Percentiles rank a stretch among this genome's conserved stretches.
Evolutionary conservation across 2,113 vertebrate genomes (phyloP).

Genomic region (Pollachius pollachius): DNA sequence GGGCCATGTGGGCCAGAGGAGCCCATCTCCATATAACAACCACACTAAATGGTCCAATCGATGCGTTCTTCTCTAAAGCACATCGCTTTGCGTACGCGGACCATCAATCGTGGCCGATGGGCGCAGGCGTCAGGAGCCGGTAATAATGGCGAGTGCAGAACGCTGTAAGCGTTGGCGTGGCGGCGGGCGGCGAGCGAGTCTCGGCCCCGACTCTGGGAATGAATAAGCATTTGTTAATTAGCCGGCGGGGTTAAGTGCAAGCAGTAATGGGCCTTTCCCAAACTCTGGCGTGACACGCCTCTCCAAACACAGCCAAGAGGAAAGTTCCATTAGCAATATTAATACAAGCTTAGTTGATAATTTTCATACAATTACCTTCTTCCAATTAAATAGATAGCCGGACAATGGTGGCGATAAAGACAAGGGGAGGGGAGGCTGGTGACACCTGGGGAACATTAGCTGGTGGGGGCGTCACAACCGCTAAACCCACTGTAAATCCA

Average conservation of each 20-base stretch:
- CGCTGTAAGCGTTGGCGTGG: constrained; percentile 82
- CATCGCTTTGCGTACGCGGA: constrained; percentile 55
- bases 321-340: constrained; percentile 99
- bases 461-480: constrained; percentile 87
- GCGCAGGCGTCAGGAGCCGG: constrained; percentile 34
- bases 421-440: constrained; percentile 89
- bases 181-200: constrained; percentile 80
- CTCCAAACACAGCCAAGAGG: constrained; percentile 99
- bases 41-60: constrained; percentile 47
- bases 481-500: constrained; percentile 95
- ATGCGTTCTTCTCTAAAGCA: constrained; percentile 55
- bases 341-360: constrained; percentile 99
- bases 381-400: constrained; percentile 99
- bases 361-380: constrained; percentile 99
- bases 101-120: constrained; percentile 64
- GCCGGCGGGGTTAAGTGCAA: constrained; percentile 99
- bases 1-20: constrained; percentile 37
- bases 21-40: constrained; percentile 59
- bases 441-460: constrained; percentile 94
- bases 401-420: constrained; percentile 99
- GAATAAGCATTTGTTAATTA: constrained; percentile 99
- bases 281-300: constrained; percentile 95
- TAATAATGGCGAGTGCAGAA: constrained; percentile 90
- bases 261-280: constrained; percentile 97
- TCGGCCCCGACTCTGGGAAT: constrained; percentile 84